Conservation (phyloP, 1,140 invertebrate genomes). For the Ptiloglossa arizonensis region DNA sequence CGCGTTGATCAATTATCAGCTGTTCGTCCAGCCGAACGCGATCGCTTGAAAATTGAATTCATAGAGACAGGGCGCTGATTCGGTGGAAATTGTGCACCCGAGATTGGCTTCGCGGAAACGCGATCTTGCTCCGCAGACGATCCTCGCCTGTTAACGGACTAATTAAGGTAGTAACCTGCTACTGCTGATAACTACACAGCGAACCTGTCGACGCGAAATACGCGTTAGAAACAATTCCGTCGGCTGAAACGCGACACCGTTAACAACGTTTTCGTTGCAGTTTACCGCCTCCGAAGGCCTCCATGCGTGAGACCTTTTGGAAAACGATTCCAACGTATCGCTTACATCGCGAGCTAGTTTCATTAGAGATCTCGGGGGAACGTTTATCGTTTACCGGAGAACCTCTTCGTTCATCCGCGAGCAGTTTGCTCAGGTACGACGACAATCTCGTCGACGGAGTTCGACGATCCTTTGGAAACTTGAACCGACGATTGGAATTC, state of each 20-base stretch:
- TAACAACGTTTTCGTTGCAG: neutral
- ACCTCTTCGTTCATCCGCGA: neutral
- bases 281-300: neutral
- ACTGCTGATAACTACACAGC: slow-evolving; percentile 27
- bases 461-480: too few relatives aligned
- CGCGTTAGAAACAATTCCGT: slow-evolving; percentile 17
- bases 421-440: too few relatives aligned
- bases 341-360: neutral
- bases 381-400: neutral
- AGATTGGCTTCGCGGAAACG: slow-evolving; percentile 52
- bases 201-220: neutral
- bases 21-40: neutral
- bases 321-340: slow-evolving; percentile 4
- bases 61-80: neutral
- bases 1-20: too few relatives aligned
- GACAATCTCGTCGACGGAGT: too few relatives aligned
- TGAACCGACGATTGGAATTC: too few relatives aligned
- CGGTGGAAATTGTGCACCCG: slow-evolving; percentile 27
- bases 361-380: neutral
- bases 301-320: slow-evolving; percentile 1
- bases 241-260: slow-evolving; percentile 36
- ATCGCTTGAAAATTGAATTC: slow-evolving; percentile 36
- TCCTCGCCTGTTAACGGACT: slow-evolving; percentile 34
- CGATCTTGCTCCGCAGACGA: slow-evolving; percentile 32
- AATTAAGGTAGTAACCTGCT: slow-evolving; percentile 47